phyloP scores from a whole-genome alignment of 2,113 vertebrate species.

The Vulpes vulpes region DNA sequence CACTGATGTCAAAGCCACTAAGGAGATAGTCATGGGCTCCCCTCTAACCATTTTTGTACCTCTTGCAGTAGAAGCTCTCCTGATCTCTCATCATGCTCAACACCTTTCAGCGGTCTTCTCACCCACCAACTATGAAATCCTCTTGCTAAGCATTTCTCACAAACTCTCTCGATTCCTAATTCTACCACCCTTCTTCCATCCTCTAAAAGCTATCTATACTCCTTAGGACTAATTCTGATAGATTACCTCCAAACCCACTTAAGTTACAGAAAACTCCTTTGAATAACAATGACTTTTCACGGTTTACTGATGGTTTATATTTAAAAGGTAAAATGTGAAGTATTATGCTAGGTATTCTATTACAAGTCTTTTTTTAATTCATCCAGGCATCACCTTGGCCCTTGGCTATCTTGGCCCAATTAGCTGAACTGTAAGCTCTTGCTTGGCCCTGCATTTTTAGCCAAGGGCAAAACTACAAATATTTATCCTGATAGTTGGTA shows the following conservation, averaged over 20 bases:
- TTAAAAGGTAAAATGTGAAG: neutral
- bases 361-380: neutral
- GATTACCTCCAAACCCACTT: neutral
- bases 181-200: neutral
- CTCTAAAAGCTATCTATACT: neutral
- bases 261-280: neutral
- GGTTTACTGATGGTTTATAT: neutral
- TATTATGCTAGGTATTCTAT: neutral
- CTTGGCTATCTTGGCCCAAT: neutral
- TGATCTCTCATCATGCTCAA: neutral
- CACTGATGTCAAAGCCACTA: neutral
- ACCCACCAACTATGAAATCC: neutral
- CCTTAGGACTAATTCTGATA: neutral
- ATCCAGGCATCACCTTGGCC: neutral
- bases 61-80: neutral
- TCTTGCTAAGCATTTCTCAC: neutral
- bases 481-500: neutral
- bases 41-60: neutral
- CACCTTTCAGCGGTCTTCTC: neutral
- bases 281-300: neutral
- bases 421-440: neutral
- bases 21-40: neutral
- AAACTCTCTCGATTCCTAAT: neutral
- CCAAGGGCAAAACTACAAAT: neutral
- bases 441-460: neutral